Evolutionary conservation across 2,113 vertebrate genomes (phyloP), one percentile per base, ranked within the genome.

Genomic region (Mus spicilegus): DNA sequence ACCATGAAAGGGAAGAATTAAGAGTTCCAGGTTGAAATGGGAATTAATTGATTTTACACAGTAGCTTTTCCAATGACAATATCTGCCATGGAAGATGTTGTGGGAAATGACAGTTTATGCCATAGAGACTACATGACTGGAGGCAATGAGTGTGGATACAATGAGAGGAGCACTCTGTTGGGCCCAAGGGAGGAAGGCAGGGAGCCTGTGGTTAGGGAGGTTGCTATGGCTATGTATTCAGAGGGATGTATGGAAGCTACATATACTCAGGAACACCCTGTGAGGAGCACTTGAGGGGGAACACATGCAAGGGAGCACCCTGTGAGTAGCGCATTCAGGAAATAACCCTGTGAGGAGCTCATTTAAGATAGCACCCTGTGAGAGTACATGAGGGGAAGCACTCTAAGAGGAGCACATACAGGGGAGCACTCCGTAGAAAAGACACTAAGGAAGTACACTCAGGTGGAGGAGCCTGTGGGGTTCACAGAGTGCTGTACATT

Each of bases 1-100:
- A 84, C 22, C 56, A 84, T 24, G 22, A 84, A 39, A 28, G 87
- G n/a, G 82, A 67, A 80, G 90, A 93, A 96, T 90, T 97, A 97
- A 89, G 70, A 94, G 17, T 89, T 81, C 94, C 93, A 96, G 92
- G 98, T 96, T 96, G 95, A 98, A 98, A 98, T 78, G 72, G 94
- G 76, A 97, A 93, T 95, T 24, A 96, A 96, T 84, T 91, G 94
- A 91, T 97, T 97, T 75, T 81, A 84, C 69, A 75, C 77, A 49
- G 72, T 56, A 91, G 91, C 39, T 90, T 96, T 93, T 92, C 86
- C 70, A n/a, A 82, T 76, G 73, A 63, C 87, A 33, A 2, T 67
- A 58, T 85, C 69, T 58, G 36, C 69, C 87, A 28, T 39, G 81
- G 82, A 89, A 58, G 87, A 72, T 58, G 30, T 46, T 67, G 46